phyloP scores from a whole-genome alignment of 2,113 vertebrate genomes.

The Dolichallabes microphthalmus region DNA sequence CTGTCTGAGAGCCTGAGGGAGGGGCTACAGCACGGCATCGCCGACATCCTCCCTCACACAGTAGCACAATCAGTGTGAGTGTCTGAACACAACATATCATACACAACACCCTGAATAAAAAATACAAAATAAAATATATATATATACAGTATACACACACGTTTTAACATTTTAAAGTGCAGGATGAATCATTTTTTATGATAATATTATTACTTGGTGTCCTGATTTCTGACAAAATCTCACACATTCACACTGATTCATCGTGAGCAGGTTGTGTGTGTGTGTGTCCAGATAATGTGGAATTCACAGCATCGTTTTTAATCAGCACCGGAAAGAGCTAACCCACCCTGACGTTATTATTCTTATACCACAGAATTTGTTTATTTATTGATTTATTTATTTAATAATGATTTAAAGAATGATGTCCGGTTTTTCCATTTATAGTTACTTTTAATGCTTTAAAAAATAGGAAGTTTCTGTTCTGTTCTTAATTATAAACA shows the following conservation, averaged over 20 bases:
- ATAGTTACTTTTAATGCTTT: neutral
- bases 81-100: neutral
- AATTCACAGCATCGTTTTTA: neutral
- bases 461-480: neutral
- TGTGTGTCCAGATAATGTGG: neutral
- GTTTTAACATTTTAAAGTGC: too few relatives aligned
- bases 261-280: neutral
- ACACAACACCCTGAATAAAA: neutral
- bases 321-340: neutral
- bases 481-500: too few relatives aligned
- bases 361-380: neutral
- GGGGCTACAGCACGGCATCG: conserved; percentile 74
- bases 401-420: neutral
- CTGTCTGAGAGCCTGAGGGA: conserved; percentile 77
- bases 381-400: too few relatives aligned
- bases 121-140: too few relatives aligned
- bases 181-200: too few relatives aligned
- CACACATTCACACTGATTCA: conserved; percentile 10
- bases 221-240: neutral
- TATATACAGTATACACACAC: too few relatives aligned
- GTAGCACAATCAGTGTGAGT: conserved; percentile 78
- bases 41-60: conserved; percentile 75
- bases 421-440: neutral
- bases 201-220: neutral
- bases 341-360: neutral